These are phyloP conservation scores for Trisateles emortualis DNA, from an alignment of 2,888 invertebrate genomes.

Conservation along the genomic window DNA sequence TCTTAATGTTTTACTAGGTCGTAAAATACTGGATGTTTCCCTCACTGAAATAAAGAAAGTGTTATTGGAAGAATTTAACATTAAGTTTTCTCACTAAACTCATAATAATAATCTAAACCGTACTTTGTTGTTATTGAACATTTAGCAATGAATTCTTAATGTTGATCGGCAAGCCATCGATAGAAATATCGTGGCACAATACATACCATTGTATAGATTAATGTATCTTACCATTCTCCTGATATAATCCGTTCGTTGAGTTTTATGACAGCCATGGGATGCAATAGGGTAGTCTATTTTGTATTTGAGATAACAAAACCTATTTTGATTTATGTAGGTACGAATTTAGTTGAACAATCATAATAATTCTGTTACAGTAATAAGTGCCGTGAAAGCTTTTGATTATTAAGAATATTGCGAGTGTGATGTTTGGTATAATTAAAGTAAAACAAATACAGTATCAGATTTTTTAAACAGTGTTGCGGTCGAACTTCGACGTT, in stretches of 20 bases:
- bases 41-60: neutral
- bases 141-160: neutral
- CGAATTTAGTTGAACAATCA: no score
- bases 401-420: no score
- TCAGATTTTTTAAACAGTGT: no score
- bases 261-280: constrained; percentile 14
- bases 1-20: neutral
- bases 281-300: constrained; percentile 3
- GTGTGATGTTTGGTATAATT: no score
- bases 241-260: constrained; percentile 7
- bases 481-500: no score
- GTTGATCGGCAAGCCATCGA: neutral
- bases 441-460: no score
- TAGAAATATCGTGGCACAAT: neutral
- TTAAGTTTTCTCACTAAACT: no score
- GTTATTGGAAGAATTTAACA: neutral
- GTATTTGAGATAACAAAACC: constrained; percentile 2
- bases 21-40: constrained; percentile 6
- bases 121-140: neutral
- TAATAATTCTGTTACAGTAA: no score
- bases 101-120: no score
- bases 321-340: no score
- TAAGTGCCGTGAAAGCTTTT: no score
- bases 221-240: constrained; percentile 7
- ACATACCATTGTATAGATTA: constrained; percentile 7